Evolutionary conservation across 1,140 invertebrate genomes (phyloP).

Genomic region (Neodiprion virginianus): DNA sequence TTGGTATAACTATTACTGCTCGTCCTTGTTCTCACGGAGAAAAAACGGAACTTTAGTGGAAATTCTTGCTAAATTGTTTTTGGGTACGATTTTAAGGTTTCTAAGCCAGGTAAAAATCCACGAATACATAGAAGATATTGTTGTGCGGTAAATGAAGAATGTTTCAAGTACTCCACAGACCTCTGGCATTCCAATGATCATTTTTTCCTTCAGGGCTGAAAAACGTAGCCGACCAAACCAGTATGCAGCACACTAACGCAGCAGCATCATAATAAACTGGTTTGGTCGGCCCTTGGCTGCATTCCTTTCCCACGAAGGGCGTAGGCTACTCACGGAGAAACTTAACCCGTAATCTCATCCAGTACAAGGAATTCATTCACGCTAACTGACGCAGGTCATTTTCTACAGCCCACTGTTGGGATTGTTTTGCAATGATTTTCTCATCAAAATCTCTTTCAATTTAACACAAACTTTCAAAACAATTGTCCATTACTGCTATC

Average conservation of each 20-base stretch:
- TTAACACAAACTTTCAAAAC: too few relatives aligned
- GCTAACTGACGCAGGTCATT: not conserved
- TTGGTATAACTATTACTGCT: too few relatives aligned
- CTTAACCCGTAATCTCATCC: not conserved
- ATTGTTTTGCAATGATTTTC: too few relatives aligned
- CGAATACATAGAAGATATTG: not conserved
- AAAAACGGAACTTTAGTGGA: too few relatives aligned
- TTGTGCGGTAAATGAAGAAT: not conserved
- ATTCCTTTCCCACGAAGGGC: conserved; percentile 30
- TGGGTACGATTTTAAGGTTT: not conserved
- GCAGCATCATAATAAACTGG: conserved; percentile 19
- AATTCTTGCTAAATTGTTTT: too few relatives aligned
- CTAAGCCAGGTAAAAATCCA: not conserved
- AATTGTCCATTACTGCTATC: too few relatives aligned
- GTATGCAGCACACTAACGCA: conserved; percentile 12
- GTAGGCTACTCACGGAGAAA: conserved; percentile 11
- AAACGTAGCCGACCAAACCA: conserved; percentile 23
- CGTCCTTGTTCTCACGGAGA: too few relatives aligned
- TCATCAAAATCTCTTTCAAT: too few relatives aligned
- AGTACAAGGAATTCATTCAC: not conserved
- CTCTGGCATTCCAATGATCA: conserved; percentile 4
- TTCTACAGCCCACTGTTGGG: not conserved
- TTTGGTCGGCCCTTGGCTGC: conserved; percentile 33
- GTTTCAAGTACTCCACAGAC: not conserved
- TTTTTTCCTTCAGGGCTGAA: conserved; percentile 12